A percentile compares a stretch with the other conserved stretches of the same genome.
phyloP scores from a whole-genome alignment of 2,888 invertebrate genomes.

The Anodontia alba region DNA sequence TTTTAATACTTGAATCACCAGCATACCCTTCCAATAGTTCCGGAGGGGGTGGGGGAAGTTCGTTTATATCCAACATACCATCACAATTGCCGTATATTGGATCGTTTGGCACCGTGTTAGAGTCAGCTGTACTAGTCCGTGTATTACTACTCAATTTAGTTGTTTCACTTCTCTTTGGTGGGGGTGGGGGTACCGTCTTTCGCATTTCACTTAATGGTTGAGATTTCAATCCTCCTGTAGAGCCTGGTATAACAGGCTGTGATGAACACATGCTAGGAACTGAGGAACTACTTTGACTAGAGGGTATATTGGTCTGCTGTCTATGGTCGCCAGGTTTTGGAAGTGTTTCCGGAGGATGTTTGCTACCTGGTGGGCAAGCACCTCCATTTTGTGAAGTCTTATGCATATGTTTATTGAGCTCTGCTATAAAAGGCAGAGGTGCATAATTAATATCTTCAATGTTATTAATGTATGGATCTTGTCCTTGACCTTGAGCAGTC shows the following conservation, averaged over 20 bases:
- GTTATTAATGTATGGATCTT: slow-evolving; percentile 4
- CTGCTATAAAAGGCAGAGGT: slow-evolving; percentile 75
- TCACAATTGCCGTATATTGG: slow-evolving; percentile 75
- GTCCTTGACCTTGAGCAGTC: slow-evolving; percentile 27
- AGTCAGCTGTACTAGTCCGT: slow-evolving; percentile 38
- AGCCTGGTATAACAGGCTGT: slow-evolving; percentile 23
- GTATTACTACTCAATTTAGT: slow-evolving; percentile 72
- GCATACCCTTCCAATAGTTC: slow-evolving; percentile 76
- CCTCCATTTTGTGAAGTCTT: slow-evolving; percentile 20
- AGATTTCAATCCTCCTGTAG: slow-evolving; percentile 8
- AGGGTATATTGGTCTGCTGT: slow-evolving; percentile 19
- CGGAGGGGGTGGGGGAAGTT: slow-evolving; percentile 82
- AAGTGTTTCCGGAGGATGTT: slow-evolving; percentile 63
- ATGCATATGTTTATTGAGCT: slow-evolving; percentile 68
- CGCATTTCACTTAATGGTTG: slow-evolving; percentile 29
- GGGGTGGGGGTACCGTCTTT: slow-evolving; percentile 74
- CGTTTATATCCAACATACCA: slow-evolving; percentile 79
- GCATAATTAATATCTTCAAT: slow-evolving; percentile 61
- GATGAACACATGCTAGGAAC: slow-evolving; percentile 5
- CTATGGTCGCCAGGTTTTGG: slow-evolving; percentile 65
- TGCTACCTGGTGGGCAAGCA: slow-evolving; percentile 18
- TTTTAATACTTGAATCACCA: slow-evolving; percentile 17
- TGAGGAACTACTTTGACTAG: background rate
- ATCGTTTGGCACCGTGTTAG: slow-evolving; percentile 58
- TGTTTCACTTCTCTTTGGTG: slow-evolving; percentile 77